These are phyloP conservation scores for Hyaena hyaena DNA, from an alignment of 2,113 vertebrate genomes.

Conservation along the genomic window DNA sequence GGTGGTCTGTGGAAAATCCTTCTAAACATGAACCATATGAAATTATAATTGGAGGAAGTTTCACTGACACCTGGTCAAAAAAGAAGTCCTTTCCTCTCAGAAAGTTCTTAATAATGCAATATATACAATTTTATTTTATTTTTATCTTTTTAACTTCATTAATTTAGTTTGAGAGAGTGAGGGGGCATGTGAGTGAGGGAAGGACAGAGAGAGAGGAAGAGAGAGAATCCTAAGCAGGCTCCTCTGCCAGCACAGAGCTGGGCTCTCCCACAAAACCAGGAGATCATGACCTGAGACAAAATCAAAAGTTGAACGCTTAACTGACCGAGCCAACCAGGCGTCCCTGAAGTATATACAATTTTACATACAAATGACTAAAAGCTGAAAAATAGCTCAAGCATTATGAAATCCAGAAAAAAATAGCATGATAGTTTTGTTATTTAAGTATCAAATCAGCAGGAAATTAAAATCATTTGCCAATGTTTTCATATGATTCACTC, in stretches of 20 bases:
- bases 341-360: not conserved
- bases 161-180: too few species aligned
- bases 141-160: too few species aligned
- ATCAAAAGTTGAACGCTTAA: too few species aligned
- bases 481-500: not conserved
- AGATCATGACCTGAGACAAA: too few species aligned
- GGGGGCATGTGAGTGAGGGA: too few species aligned
- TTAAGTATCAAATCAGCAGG: not conserved
- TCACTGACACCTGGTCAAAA: not conserved
- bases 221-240: too few species aligned
- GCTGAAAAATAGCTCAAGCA: not conserved
- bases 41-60: not conserved
- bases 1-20: not conserved
- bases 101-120: not conserved
- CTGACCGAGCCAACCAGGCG: too few species aligned
- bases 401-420: conserved; percentile 1
- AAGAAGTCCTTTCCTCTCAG: not conserved
- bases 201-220: too few species aligned
- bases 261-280: too few species aligned
- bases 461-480: conserved; percentile 21
- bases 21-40: not conserved
- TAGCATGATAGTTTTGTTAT: not conserved
- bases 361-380: not conserved
- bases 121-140: not conserved
- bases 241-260: too few species aligned